phyloP scores from a whole-genome alignment of 2,797 vertebrate genomes.

The Bovichtus diacanthus region DNA sequence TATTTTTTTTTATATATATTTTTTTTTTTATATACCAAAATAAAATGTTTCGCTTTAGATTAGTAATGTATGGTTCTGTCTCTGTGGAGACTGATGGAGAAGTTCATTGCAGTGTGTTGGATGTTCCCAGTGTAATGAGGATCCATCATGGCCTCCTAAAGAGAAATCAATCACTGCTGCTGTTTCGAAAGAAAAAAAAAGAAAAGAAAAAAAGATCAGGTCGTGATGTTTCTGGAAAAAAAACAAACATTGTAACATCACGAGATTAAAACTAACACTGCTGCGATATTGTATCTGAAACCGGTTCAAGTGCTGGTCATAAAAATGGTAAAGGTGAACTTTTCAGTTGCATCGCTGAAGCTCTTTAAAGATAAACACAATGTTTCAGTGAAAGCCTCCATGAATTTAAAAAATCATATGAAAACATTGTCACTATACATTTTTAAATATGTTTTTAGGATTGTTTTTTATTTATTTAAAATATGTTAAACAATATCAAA shows the following conservation, averaged over 20 bases:
- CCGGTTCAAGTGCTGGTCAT: not conserved
- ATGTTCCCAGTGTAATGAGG: slow-evolving; percentile 81
- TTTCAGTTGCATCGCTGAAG: not conserved
- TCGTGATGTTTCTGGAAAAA: not conserved
- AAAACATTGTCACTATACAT: not conserved
- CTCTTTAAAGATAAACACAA: not conserved
- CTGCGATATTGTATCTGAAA: not conserved
- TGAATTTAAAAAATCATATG: not conserved
- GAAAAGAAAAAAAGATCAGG: slow-evolving; percentile 19
- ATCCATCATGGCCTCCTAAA: slow-evolving; percentile 83
- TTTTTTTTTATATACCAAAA: no score
- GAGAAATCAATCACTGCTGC: slow-evolving; percentile 81
- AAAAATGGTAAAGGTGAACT: not conserved
- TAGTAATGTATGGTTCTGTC: slow-evolving; percentile 4
- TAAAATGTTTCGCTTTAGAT: not conserved
- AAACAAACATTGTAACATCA: not conserved
- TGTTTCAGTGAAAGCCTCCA: not conserved
- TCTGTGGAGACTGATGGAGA: slow-evolving; percentile 74
- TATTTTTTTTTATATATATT: no score
- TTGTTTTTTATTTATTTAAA: not conserved
- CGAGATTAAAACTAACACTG: slow-evolving; percentile 2
- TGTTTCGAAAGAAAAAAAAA: slow-evolving; percentile 60
- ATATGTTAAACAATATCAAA: not conserved
- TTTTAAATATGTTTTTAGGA: not conserved
- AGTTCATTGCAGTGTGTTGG: slow-evolving; percentile 83